Evolutionary conservation across 2,888 invertebrate species (phyloP).

Genomic region (Nomada hirtipes): DNA sequence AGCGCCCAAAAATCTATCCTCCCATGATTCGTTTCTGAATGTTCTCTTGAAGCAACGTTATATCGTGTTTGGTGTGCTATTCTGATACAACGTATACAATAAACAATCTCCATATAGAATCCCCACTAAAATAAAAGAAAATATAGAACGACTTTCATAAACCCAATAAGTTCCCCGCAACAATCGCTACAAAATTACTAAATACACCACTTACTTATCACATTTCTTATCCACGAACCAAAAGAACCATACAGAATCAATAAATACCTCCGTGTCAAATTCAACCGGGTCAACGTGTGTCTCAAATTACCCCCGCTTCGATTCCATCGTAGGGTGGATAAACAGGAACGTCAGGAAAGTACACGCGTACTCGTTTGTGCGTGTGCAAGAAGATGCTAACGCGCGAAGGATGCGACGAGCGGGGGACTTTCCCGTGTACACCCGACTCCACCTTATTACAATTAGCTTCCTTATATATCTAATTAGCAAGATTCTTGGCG

Average conservation of each 20-base stretch:
- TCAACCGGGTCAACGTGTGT: slow-evolving; percentile 30
- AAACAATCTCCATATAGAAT: too few species aligned
- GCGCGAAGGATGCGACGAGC: slow-evolving; percentile 42
- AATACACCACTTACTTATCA: too few species aligned
- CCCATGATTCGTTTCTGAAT: too few species aligned
- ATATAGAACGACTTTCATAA: too few species aligned
- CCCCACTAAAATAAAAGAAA: too few species aligned
- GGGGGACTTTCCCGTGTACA: slow-evolving; percentile 71
- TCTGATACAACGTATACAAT: too few species aligned
- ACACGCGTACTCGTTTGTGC: slow-evolving; percentile 54
- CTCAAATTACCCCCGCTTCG: slow-evolving; percentile 53
- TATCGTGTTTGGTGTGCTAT: too few species aligned
- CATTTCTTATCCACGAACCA: too few species aligned
- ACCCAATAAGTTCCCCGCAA: too few species aligned
- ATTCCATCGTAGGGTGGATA: slow-evolving; percentile 62
- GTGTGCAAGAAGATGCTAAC: slow-evolving; percentile 56
- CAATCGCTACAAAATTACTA: too few species aligned
- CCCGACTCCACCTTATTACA: slow-evolving; percentile 83
- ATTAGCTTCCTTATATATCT: slow-evolving; percentile 82
- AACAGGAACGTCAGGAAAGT: slow-evolving; percentile 58
- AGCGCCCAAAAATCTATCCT: too few species aligned
- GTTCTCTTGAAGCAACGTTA: too few species aligned
- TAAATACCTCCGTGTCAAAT: slow-evolving; percentile 23
- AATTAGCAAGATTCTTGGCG: slow-evolving; percentile 82
- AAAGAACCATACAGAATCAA: neutral